Conservation (phyloP, 2,888 invertebrate genomes). For the Suillia variegata region DNA sequence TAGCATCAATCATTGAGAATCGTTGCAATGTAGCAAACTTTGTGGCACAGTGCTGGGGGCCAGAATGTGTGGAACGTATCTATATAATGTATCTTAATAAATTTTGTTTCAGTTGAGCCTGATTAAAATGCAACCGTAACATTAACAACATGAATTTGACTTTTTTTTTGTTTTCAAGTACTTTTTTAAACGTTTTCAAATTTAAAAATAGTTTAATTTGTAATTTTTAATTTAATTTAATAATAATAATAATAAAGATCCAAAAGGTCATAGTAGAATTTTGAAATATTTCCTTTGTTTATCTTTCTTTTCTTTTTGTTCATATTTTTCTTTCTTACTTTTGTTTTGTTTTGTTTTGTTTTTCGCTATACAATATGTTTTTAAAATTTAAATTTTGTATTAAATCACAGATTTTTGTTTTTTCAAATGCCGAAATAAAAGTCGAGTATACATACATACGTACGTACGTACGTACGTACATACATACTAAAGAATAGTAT, state of each 20-base stretch:
- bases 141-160: constrained; percentile 28
- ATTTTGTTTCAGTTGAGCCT: constrained; percentile 13
- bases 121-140: constrained; percentile 43
- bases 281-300: constrained; percentile 27
- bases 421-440: constrained; percentile 55
- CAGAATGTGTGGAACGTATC: too few relatives aligned
- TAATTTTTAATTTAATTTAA: constrained; percentile 21
- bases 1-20: too few relatives aligned
- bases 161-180: constrained; percentile 14
- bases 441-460: too few relatives aligned
- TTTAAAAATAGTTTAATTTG: constrained; percentile 7
- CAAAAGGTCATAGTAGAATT: constrained; percentile 31
- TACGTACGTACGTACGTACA: too few relatives aligned
- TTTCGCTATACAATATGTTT: constrained; percentile 43
- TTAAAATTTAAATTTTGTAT: constrained; percentile 56
- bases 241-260: constrained; percentile 31
- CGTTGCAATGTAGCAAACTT: too few relatives aligned
- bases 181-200: constrained; percentile 7
- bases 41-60: too few relatives aligned
- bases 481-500: constrained; percentile 32
- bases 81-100: too few relatives aligned
- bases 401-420: constrained; percentile 59
- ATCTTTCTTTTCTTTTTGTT: too few relatives aligned
- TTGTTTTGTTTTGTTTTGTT: constrained; percentile 24
- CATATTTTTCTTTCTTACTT: constrained; percentile 28